phyloP scores from a whole-genome alignment of 92 coral and sea anemone genomes.

The Phenganax subtilis region DNA sequence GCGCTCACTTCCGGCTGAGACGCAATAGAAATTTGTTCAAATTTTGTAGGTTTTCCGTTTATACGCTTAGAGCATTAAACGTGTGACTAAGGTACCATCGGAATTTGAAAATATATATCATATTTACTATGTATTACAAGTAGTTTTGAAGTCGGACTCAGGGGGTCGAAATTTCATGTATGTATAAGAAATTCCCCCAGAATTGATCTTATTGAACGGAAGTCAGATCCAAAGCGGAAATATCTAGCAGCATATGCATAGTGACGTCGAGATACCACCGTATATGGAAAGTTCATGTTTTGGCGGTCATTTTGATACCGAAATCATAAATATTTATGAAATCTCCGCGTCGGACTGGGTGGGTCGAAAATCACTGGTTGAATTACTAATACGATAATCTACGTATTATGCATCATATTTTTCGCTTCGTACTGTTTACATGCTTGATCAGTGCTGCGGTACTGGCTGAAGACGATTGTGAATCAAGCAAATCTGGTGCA shows the following conservation, averaged over 20 bases:
- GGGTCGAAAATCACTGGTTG: background rate
- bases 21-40: conserved; percentile 15
- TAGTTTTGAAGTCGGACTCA: background rate
- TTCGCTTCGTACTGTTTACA: background rate
- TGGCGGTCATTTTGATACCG: conserved; percentile 23
- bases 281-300: conserved; percentile 21
- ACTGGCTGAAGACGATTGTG: background rate
- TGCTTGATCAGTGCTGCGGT: conserved; percentile 5
- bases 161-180: no score
- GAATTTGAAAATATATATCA: conserved; percentile 22
- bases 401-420: background rate
- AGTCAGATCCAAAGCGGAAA: conserved; percentile 18
- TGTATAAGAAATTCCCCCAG: background rate
- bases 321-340: conserved; percentile 26
- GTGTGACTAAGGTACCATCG: conserved; percentile 28
- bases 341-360: conserved; percentile 25
- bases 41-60: conserved; percentile 18
- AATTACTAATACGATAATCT: background rate
- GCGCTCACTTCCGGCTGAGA: background rate
- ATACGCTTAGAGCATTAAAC: conserved; percentile 13
- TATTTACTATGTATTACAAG: background rate
- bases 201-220: conserved; percentile 3
- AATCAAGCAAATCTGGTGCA: background rate
- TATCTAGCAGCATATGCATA: conserved; percentile 13
- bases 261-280: conserved; percentile 29